phyloP scores from a whole-genome alignment of 2,113 vertebrate species.

The Anas platyrhynchos region DNA sequence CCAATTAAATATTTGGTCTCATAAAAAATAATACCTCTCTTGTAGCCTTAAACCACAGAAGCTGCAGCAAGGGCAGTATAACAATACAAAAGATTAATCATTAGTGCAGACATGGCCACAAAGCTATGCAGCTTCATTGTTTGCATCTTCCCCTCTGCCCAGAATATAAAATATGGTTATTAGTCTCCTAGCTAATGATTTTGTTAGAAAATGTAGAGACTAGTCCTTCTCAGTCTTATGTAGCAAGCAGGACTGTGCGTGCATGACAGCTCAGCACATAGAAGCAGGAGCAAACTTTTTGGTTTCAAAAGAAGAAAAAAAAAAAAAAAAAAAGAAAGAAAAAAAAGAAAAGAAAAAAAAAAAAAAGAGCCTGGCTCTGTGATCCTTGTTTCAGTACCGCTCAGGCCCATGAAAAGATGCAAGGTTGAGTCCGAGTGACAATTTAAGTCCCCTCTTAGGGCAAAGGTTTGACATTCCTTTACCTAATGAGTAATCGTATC shows the following conservation, averaged over 20 bases:
- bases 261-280: not conserved
- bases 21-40: not conserved
- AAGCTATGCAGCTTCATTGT: not conserved
- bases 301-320: not conserved
- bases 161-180: not conserved
- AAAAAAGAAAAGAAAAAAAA: not conserved
- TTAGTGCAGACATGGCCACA: not conserved
- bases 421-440: conserved; percentile 28
- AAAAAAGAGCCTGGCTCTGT: not conserved
- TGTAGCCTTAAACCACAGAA: not conserved
- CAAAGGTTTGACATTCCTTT: conserved; percentile 68
- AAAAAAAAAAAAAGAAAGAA: not conserved
- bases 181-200: not conserved
- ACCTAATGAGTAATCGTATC: conserved; percentile 65
- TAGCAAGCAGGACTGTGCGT: not conserved
- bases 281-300: not conserved
- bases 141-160: not conserved
- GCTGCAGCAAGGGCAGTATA: not conserved
- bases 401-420: not conserved
- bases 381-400: not conserved
- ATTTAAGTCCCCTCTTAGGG: conserved; percentile 33
- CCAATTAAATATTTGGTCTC: not conserved
- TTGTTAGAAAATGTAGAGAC: not conserved
- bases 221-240: not conserved
- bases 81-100: not conserved